Conservation (phyloP, 2,888 invertebrate species). For the Osmoderma eremita region DNA sequence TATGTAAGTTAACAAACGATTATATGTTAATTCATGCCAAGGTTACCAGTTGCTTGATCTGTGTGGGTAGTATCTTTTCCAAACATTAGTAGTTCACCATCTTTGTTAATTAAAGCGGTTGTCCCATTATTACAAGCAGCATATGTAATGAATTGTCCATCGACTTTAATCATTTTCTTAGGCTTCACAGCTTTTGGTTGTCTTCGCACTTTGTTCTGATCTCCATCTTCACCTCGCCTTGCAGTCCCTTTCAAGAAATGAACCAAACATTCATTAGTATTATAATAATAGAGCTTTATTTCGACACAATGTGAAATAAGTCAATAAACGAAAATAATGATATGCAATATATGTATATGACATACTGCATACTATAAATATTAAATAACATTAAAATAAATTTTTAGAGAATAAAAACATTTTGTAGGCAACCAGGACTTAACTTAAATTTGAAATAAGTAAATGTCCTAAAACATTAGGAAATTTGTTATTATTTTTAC, state of each 20-base stretch:
- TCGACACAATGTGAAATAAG: too few species aligned
- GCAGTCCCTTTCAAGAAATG: slow-evolving; percentile 74
- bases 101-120: slow-evolving; percentile 86
- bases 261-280: too few species aligned
- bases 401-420: too few species aligned
- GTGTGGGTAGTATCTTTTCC: slow-evolving; percentile 92
- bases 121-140: slow-evolving; percentile 96
- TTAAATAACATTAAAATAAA: too few species aligned
- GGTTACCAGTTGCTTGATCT: slow-evolving; percentile 71
- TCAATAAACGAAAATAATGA: too few species aligned
- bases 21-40: neutral
- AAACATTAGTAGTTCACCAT: slow-evolving; percentile 91
- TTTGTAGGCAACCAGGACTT: too few species aligned
- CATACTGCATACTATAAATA: too few species aligned
- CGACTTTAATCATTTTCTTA: slow-evolving; percentile 90
- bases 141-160: slow-evolving; percentile 82
- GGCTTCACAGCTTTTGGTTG: slow-evolving; percentile 92
- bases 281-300: too few species aligned
- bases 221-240: slow-evolving; percentile 93
- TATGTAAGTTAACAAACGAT: slow-evolving; percentile 22
- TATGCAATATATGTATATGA: too few species aligned
- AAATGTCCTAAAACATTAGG: too few species aligned
- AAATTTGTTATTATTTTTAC: too few species aligned
- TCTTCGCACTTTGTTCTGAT: slow-evolving; percentile 78
- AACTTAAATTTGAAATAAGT: too few species aligned